These are phyloP conservation scores for Glyphotaelius pellucidus DNA, from an alignment of 2,888 invertebrate species.

Conservation along the genomic window DNA sequence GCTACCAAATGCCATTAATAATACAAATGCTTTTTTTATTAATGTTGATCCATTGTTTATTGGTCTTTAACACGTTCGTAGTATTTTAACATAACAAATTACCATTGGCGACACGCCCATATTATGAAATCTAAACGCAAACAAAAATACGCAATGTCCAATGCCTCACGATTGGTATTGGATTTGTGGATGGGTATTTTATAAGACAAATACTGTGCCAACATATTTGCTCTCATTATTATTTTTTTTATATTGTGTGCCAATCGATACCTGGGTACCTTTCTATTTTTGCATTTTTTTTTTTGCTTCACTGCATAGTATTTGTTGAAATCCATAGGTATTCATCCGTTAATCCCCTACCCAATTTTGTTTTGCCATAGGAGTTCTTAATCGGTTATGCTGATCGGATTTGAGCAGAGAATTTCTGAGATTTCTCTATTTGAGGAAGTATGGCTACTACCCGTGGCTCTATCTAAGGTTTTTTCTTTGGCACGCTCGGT, in stretches of 20 bases:
- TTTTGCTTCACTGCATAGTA: neutral
- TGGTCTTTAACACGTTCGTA: neutral
- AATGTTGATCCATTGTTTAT: neutral
- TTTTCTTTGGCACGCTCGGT: no score
- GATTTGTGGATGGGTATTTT: neutral
- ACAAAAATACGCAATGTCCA: slow-evolving; percentile 1
- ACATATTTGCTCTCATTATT: neutral
- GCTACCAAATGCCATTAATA: neutral
- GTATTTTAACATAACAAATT: neutral
- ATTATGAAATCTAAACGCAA: neutral
- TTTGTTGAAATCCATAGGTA: neutral
- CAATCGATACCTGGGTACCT: neutral
- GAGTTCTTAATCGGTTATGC: no score
- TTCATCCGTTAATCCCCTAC: no score
- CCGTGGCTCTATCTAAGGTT: no score
- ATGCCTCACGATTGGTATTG: neutral
- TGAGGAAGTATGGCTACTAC: no score
- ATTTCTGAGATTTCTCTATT: no score
- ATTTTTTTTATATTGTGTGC: neutral
- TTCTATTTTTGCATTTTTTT: neutral
- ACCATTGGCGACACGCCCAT: neutral
- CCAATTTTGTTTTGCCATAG: no score
- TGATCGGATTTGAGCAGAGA: no score
- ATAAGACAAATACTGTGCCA: neutral
- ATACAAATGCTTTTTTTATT: neutral